Conservation (phyloP, 53 echinoderm and acorn worm species). For the Zoroaster sp. region DNA sequence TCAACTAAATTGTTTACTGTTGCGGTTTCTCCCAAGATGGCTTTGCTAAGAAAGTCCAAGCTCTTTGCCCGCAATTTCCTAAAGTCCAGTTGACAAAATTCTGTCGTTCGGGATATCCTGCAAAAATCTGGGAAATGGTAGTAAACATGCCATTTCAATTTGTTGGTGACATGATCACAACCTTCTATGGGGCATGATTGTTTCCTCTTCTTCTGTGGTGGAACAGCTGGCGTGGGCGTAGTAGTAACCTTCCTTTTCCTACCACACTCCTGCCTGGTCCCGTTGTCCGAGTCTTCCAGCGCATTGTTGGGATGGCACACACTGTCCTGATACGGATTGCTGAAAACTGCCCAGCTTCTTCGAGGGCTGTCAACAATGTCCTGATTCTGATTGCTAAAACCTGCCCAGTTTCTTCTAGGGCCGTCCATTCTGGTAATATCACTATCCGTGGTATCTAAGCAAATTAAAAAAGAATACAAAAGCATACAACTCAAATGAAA, state of each 20-base stretch:
- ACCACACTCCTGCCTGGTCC: background rate
- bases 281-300: background rate
- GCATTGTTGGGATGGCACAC: background rate
- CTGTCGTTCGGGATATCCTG: background rate
- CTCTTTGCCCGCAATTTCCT: background rate
- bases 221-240: background rate
- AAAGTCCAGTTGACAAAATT: background rate
- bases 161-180: constrained; percentile 15
- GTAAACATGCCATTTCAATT: constrained; percentile 26
- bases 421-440: background rate
- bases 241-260: background rate
- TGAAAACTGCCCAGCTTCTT: background rate
- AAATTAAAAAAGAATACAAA: background rate
- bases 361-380: constrained; percentile 42
- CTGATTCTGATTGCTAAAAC: too few relatives aligned
- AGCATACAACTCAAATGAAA: background rate
- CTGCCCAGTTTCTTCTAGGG: too few relatives aligned
- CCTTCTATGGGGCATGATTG: constrained; percentile 17
- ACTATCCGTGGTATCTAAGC: background rate
- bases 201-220: background rate
- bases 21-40: background rate
- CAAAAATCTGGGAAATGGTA: constrained; percentile 11
- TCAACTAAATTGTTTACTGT: background rate
- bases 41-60: background rate
- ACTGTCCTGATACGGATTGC: background rate